These are phyloP conservation scores for Melitaea athalia DNA, from an alignment of 2,888 invertebrate genomes.

Conservation along the genomic window DNA sequence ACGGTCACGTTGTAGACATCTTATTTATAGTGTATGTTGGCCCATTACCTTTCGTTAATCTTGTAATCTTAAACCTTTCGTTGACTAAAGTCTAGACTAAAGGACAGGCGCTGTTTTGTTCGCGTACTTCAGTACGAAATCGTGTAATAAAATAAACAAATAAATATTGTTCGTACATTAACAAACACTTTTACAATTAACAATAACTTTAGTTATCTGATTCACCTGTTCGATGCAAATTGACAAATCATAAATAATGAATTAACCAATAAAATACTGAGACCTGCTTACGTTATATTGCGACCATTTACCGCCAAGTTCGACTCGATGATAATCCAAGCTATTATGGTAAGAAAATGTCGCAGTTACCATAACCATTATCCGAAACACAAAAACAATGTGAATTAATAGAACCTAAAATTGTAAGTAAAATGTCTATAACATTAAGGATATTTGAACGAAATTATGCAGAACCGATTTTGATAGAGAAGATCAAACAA, in stretches of 20 bases:
- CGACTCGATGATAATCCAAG: background rate
- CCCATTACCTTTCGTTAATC: background rate
- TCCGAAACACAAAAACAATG: background rate
- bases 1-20: conserved; percentile 20
- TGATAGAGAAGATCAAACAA: conserved; percentile 41
- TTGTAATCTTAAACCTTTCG: too few relatives aligned
- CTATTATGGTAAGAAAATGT: background rate
- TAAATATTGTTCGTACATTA: too few relatives aligned
- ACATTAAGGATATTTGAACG: conserved; percentile 19
- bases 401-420: conserved; percentile 12
- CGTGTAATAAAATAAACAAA: too few relatives aligned
- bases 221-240: too few relatives aligned
- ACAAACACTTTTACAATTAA: too few relatives aligned
- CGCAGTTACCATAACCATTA: conserved; percentile 4
- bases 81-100: too few relatives aligned
- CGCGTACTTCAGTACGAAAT: too few relatives aligned
- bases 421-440: conserved; percentile 15
- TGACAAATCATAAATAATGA: too few relatives aligned
- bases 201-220: too few relatives aligned
- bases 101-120: too few relatives aligned
- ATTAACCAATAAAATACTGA: background rate
- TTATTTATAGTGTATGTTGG: background rate
- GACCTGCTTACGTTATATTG: background rate
- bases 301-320: background rate
- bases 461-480: conserved; percentile 40